phyloP scores from a whole-genome alignment of 2,113 vertebrate genomes.

The Hippotragus niger region DNA sequence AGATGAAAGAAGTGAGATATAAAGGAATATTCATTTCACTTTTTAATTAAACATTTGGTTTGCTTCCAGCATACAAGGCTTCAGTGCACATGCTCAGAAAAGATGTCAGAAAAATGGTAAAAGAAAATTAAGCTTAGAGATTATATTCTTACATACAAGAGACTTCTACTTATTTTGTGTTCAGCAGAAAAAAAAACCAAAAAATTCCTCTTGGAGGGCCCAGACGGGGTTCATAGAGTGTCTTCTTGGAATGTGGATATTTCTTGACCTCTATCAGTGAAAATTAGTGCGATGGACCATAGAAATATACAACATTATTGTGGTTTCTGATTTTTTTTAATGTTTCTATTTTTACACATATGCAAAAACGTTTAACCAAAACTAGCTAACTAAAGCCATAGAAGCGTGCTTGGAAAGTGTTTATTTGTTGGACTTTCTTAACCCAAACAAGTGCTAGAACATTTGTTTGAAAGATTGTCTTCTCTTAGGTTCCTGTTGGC shows the following conservation, averaged over 20 bases:
- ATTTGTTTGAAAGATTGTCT: not conserved
- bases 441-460: not conserved
- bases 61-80: slow-evolving; percentile 39
- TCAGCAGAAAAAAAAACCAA: not conserved
- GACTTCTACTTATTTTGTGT: not conserved
- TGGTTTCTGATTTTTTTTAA: not conserved
- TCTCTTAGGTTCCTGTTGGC: not conserved
- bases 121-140: not conserved
- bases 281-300: not conserved
- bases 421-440: not conserved
- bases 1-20: slow-evolving; percentile 31
- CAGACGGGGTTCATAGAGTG: not conserved
- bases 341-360: not conserved
- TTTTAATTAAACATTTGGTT: slow-evolving; percentile 59
- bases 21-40: slow-evolving; percentile 63
- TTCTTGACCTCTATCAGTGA: not conserved
- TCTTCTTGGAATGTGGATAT: not conserved
- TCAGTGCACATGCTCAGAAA: not conserved
- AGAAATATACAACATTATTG: not conserved
- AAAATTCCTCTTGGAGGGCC: not conserved
- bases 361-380: not conserved
- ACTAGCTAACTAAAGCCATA: not conserved
- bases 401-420: not conserved
- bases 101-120: not conserved
- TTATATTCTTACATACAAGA: not conserved